phyloP scores from a whole-genome alignment of 92 coral and sea anemone species.

The Zoanthus sociatus region DNA sequence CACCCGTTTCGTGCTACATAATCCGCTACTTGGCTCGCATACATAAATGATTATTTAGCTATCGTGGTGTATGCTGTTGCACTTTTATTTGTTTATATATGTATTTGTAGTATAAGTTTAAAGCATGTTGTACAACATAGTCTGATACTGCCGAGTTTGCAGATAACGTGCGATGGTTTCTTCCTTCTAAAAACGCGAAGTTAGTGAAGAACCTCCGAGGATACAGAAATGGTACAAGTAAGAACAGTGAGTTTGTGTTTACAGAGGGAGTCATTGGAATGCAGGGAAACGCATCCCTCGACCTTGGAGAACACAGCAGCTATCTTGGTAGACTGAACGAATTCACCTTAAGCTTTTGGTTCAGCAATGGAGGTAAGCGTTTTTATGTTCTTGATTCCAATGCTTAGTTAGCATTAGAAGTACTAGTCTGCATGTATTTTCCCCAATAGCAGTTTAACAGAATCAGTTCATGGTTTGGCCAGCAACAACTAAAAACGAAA shows the following conservation, averaged over 20 bases:
- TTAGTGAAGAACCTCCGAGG: neutral
- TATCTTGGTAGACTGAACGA: neutral
- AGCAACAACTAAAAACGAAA: no score
- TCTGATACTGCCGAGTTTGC: no score
- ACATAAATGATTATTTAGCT: no score
- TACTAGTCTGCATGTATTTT: no score
- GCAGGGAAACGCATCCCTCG: slow-evolving; percentile 19
- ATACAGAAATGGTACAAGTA: slow-evolving; percentile 10
- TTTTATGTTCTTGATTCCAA: neutral
- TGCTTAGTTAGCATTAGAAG: neutral
- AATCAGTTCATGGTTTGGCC: no score
- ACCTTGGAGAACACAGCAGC: slow-evolving; percentile 9
- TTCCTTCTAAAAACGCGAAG: neutral
- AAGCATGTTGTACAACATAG: no score
- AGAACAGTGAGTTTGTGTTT: slow-evolving; percentile 11
- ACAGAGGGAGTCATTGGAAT: slow-evolving; percentile 27
- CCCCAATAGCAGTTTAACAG: no score
- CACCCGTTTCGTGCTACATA: no score
- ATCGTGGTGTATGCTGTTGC: no score
- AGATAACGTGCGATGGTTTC: slow-evolving; percentile 20
- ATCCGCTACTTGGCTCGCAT: no score
- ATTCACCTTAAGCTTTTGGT: slow-evolving; percentile 23
- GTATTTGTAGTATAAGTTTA: no score
- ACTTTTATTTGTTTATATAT: no score
- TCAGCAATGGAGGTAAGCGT: slow-evolving; percentile 11